Percentiles rank a stretch among this genome's conserved stretches.
phyloP scores from a whole-genome alignment of 2,113 vertebrate species.

The Salvelinus fontinalis region DNA sequence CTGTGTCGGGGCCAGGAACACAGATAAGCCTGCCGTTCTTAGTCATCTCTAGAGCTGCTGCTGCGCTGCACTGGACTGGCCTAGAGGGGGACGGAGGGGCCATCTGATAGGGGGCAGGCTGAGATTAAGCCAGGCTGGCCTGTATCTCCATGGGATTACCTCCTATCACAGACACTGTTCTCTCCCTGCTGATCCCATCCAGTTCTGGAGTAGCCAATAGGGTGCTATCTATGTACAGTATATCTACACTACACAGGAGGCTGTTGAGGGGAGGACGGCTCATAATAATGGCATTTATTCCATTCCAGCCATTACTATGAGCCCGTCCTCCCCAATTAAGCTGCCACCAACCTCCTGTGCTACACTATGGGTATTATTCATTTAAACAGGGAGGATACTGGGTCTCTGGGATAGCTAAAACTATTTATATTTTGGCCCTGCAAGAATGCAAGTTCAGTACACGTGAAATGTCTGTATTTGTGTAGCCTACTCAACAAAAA shows the following conservation, averaged over 20 bases:
- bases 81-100: background rate
- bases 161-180: constrained; percentile 38
- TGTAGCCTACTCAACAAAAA: too few species aligned
- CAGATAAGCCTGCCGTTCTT: constrained; percentile 67
- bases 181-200: constrained; percentile 33
- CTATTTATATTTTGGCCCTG: too few species aligned
- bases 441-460: too few species aligned
- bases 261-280: too few species aligned
- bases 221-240: too few species aligned
- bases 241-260: constrained; percentile 20
- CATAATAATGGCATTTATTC: too few species aligned
- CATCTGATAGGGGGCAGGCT: constrained; percentile 8
- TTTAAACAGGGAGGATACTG: too few species aligned
- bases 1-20: constrained; percentile 72
- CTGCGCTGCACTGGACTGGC: constrained; percentile 31
- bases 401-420: too few species aligned
- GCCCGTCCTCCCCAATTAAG: too few species aligned
- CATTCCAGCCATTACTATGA: too few species aligned
- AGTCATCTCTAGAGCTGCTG: constrained; percentile 50
- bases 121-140: constrained; percentile 26
- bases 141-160: constrained; percentile 44
- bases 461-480: too few species aligned
- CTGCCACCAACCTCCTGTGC: background rate
- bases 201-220: constrained; percentile 26
- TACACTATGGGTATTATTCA: background rate